Base-by-base conservation (phyloP, 2,888 invertebrate genomes). In the Salticus scenicus region DNA sequence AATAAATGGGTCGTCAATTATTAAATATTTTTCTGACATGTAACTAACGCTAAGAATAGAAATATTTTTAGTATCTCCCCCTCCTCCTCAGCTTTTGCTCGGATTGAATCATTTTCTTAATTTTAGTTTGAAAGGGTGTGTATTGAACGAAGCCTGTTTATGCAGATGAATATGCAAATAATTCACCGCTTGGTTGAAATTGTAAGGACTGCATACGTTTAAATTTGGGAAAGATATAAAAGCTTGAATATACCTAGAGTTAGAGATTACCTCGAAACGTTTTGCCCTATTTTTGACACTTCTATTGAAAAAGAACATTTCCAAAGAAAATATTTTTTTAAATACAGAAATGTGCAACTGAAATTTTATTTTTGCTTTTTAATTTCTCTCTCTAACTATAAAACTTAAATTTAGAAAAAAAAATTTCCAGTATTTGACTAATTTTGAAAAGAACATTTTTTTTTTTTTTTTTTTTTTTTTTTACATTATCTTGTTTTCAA, bases 301-400 rank as follows among this genome's bases (percentile, higher is more conserved):
- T 14, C 77, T 14, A 30, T 71, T 42, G 28, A 33, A 70, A 27
- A 75, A 51, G 42, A 75, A 82, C 66, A 42, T 51, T 7, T 63
- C 42, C 30, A 64, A 79, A 64, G 70, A 75, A 82, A 70, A 33
- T 37, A 30, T 17, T 41, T 70, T 57, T 41, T 82, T 75, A 75
- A 75, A 82, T 75, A 75, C 70, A 75, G 63, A 73, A 57, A 63
- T 37, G 30, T 30, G 37, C 51, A 66, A 64, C 67, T 69, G 51
- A 81, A 81, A 66, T 73, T 72, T 81, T 69, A 66, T 80, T 64
- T 72, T 80, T 73, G 28, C 73, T 31, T 51, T 81, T 57, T 69
- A 81, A 37, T 73, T 72, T 72, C 33, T 72, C 69, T 81, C 69
- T 66, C 73, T 80, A 70, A 41, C 10, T 14, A 51, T 20, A 14